A percentile compares a stretch with the other conserved stretches of the same genome.
Evolutionary conservation across 2,797 vertebrate genomes (phyloP).

Genomic region (Catostomus latipinnis): DNA sequence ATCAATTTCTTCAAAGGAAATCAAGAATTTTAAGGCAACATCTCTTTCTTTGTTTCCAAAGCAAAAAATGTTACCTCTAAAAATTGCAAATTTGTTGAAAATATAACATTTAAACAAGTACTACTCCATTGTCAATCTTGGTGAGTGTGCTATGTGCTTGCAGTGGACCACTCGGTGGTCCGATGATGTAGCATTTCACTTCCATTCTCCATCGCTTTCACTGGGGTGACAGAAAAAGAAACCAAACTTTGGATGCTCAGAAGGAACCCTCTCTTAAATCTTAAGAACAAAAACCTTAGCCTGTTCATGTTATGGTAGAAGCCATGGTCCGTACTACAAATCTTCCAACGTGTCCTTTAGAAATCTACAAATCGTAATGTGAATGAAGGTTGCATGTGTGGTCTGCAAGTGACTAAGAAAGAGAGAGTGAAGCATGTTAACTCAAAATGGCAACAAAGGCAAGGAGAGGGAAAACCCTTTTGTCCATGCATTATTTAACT

Average conservation of each 20-base stretch:
- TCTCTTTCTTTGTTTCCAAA: slow-evolving; percentile 49
- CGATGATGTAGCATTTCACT: neutral
- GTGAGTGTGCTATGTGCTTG: slow-evolving; percentile 33
- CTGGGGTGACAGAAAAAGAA: slow-evolving; percentile 1
- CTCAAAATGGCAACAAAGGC: slow-evolving; percentile 55
- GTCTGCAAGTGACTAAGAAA: slow-evolving; percentile 38
- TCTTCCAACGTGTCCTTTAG: neutral
- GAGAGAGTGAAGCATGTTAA: slow-evolving; percentile 37
- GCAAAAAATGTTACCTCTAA: slow-evolving; percentile 34
- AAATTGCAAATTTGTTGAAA: slow-evolving; percentile 12
- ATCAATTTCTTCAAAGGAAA: slow-evolving; percentile 51
- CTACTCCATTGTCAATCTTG: slow-evolving; percentile 33
- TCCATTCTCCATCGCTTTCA: neutral
- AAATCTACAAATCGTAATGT: neutral
- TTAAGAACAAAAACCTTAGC: slow-evolving; percentile 11
- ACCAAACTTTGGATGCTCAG: slow-evolving; percentile 1
- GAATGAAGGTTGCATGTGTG: slow-evolving; percentile 6
- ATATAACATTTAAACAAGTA: slow-evolving; percentile 20
- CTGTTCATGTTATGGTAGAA: slow-evolving; percentile 10
- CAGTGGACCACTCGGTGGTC: neutral
- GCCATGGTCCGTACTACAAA: slow-evolving; percentile 5
- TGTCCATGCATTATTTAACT: slow-evolving; percentile 87
- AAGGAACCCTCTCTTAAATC: slow-evolving; percentile 3
- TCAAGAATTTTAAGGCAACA: slow-evolving; percentile 69
- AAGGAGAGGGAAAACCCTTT: slow-evolving; percentile 76